Evolutionary conservation across 2,888 invertebrate genomes (phyloP).

Genomic region (Rhorus exstirpatorius): DNA sequence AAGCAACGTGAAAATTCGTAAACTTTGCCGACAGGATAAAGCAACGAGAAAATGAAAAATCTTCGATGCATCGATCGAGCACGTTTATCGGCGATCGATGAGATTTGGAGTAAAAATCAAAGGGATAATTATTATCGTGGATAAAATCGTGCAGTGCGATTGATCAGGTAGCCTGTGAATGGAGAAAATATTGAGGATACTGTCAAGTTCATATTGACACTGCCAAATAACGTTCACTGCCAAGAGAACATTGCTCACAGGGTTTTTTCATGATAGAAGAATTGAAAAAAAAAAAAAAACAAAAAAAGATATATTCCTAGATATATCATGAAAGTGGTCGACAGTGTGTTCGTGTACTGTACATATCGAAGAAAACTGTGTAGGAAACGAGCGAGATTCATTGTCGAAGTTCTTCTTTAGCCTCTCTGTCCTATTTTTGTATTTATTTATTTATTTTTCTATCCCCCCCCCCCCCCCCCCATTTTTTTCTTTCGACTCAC

Average conservation of each 20-base stretch:
- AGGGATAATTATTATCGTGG: neutral
- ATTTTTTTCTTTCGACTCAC: too few relatives aligned
- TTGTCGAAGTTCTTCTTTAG: conserved; percentile 13
- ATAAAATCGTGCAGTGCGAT: too few relatives aligned
- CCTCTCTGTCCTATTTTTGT: conserved; percentile 34
- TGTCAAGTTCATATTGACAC: conserved; percentile 19
- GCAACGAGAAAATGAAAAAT: neutral
- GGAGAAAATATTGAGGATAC: neutral
- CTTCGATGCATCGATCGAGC: neutral
- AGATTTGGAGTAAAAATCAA: conserved; percentile 6
- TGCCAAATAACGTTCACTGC: conserved; percentile 34
- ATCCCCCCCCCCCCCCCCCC: conserved; percentile 7
- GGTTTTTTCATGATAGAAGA: conserved; percentile 8
- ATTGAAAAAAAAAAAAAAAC: conserved; percentile 3
- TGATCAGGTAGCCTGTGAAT: too few relatives aligned
- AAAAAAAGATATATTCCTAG: neutral
- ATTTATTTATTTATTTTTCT: conserved; percentile 36
- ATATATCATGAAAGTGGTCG: conserved; percentile 5
- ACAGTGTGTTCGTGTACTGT: conserved; percentile 15
- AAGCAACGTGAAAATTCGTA: neutral
- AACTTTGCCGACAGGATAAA: neutral
- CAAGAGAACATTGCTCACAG: conserved; percentile 15
- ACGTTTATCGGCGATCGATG: neutral
- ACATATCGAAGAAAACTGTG: neutral
- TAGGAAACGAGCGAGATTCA: neutral